Percentiles rank a stretch among this genome's conserved stretches.
These are phyloP conservation scores for Chromis chromis DNA, from an alignment of 2,797 vertebrate genomes.

Conservation along the genomic window DNA sequence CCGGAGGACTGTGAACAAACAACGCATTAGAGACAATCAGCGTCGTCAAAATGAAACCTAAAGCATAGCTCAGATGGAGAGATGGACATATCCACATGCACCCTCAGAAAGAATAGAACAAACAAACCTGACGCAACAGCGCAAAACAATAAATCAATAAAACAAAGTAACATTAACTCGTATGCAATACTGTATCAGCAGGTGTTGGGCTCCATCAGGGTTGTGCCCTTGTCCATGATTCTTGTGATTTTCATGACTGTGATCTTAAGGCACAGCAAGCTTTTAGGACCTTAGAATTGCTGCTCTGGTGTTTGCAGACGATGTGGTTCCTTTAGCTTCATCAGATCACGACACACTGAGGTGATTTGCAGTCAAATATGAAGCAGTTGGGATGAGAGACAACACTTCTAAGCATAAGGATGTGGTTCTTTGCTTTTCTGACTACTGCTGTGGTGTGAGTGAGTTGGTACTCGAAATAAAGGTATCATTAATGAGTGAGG, in stretches of 20 bases:
- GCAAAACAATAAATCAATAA: constrained; percentile 2
- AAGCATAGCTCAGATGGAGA: constrained; percentile 44
- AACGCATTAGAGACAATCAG: constrained; percentile 82
- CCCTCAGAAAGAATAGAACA: not conserved
- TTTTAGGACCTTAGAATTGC: not conserved
- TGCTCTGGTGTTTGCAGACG: not conserved
- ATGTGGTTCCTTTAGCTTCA: not conserved
- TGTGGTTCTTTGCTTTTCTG: not conserved
- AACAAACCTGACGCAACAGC: constrained; percentile 11
- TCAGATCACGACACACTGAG: constrained; percentile 4
- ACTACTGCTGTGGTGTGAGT: not conserved
- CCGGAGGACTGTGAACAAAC: constrained; percentile 89
- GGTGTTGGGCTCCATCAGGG: not conserved
- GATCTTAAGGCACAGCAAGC: not conserved
- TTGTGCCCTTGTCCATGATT: not conserved
- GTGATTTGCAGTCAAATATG: not conserved
- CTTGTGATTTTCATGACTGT: not conserved
- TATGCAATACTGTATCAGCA: constrained; percentile 14
- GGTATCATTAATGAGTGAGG: not conserved
- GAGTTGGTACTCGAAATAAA: not conserved
- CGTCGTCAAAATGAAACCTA: constrained; percentile 54
- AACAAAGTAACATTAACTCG: constrained; percentile 25
- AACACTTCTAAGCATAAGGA: not conserved
- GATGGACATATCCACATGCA: constrained; percentile 29
- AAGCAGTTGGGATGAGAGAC: not conserved